Conservation (phyloP, 2,888 invertebrate genomes). For the Boloria selene region DNA sequence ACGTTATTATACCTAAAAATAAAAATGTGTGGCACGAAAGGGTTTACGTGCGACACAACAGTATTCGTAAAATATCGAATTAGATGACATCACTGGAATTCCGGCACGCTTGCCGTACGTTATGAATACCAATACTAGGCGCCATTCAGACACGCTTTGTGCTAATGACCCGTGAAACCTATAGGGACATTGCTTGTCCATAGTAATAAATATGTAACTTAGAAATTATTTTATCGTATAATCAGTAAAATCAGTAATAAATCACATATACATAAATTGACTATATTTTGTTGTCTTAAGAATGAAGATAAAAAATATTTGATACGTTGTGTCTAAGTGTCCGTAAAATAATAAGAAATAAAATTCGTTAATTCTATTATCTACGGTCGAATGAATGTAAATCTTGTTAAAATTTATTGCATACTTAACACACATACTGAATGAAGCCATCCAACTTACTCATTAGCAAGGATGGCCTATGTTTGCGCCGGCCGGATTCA, state of each 20-base stretch:
- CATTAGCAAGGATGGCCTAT: constrained; percentile 29
- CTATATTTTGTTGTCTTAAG: not conserved
- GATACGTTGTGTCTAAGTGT: too few relatives aligned
- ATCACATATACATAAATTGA: not conserved
- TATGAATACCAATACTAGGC: constrained; percentile 36
- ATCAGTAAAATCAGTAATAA: too few relatives aligned
- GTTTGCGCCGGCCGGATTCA: constrained; percentile 27
- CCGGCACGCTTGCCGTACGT: constrained; percentile 28
- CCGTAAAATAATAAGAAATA: not conserved
- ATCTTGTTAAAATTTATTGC: constrained; percentile 18
- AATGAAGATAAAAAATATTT: not conserved
- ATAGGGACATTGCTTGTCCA: constrained; percentile 16
- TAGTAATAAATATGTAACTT: constrained; percentile 6
- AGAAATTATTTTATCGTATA: not conserved
- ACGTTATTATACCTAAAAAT: constrained; percentile 34
- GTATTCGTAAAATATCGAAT: constrained; percentile 34
- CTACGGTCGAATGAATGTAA: not conserved
- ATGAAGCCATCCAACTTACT: constrained; percentile 23
- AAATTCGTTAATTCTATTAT: not conserved
- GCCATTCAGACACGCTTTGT: constrained; percentile 30
- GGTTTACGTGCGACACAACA: constrained; percentile 29
- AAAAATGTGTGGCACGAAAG: constrained; percentile 34
- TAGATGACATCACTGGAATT: constrained; percentile 38
- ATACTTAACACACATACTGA: constrained; percentile 12
- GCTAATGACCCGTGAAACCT: constrained; percentile 32